Evolutionary conservation across 2,797 vertebrate species (phyloP).

Genomic region (Onychomys arenicola): DNA sequence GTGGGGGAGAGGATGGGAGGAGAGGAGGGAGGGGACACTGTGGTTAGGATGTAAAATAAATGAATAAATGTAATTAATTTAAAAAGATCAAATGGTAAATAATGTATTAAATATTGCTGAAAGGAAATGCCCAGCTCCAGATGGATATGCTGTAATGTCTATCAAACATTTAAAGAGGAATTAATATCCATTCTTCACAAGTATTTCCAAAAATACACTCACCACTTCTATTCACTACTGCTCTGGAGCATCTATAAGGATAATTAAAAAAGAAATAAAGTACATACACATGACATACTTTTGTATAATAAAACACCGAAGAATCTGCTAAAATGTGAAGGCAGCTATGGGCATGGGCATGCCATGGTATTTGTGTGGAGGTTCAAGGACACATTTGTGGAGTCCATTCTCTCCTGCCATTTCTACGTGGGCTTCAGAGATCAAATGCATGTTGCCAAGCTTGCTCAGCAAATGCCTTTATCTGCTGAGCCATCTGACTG

Average conservation of each 20-base stretch:
- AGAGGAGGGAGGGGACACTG: background rate
- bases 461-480: no score
- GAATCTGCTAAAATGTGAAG: background rate
- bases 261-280: constrained; percentile 5
- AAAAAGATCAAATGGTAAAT: background rate
- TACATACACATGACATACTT: background rate
- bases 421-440: background rate
- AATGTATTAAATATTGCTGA: background rate
- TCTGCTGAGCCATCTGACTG: background rate
- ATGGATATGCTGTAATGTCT: background rate
- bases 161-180: background rate
- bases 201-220: background rate
- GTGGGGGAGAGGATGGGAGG: background rate
- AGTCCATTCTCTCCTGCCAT: background rate
- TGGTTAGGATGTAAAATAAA: background rate
- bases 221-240: background rate
- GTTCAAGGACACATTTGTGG: background rate
- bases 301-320: background rate
- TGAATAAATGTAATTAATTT: background rate
- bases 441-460: background rate
- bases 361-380: background rate
- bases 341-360: background rate
- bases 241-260: background rate
- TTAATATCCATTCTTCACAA: background rate
- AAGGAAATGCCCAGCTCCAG: background rate